A percentile compares a stretch with the other conserved stretches of the same genome.
Conservation (phyloP, 2,113 vertebrate species). For the Nothocercus nigrocapillus region DNA sequence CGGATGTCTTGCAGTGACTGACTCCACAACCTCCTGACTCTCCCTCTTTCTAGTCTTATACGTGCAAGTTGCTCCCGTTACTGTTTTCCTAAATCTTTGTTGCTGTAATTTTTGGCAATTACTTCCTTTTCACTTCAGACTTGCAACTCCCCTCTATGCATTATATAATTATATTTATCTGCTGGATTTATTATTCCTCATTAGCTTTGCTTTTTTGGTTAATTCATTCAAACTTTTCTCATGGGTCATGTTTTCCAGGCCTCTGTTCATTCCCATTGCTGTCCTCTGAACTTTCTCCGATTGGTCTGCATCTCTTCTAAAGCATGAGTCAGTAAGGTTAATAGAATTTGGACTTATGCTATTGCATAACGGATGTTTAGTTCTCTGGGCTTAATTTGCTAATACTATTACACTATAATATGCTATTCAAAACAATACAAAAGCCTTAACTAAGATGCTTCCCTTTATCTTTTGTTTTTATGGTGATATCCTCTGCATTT, state of each 20-base stretch:
- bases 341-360: slow-evolving; percentile 25
- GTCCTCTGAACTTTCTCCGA: background rate
- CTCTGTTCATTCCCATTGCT: slow-evolving; percentile 8
- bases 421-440: background rate
- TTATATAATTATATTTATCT: background rate
- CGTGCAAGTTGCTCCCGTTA: background rate
- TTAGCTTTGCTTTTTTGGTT: background rate
- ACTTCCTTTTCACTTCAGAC: background rate
- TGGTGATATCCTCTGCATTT: background rate
- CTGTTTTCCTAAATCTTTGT: background rate
- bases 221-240: background rate
- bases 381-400: background rate
- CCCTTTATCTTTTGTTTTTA: background rate
- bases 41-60: background rate
- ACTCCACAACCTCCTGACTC: background rate
- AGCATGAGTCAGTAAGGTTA: slow-evolving; percentile 1
- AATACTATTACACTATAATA: background rate
- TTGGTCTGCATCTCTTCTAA: background rate
- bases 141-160: background rate
- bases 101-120: background rate
- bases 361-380: background rate
- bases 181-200: background rate
- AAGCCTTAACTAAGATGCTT: background rate
- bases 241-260: background rate
- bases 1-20: background rate